A percentile compares a stretch with the other conserved stretches of the same genome.
Conservation (phyloP, 2,888 invertebrate genomes). For the Orthonevra nobilis region DNA sequence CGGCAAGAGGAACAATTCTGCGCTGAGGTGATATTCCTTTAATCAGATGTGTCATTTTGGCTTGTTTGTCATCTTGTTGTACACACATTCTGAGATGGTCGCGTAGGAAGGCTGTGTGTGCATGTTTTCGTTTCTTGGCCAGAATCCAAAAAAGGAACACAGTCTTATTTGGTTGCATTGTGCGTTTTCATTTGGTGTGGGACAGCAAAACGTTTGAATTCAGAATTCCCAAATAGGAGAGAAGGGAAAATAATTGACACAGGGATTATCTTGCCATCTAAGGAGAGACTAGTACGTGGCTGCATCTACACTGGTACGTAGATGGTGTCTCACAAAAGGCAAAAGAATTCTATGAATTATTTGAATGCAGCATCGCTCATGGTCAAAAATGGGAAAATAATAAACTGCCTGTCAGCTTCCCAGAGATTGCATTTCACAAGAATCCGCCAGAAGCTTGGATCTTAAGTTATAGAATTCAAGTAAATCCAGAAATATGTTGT, state of each 20-base stretch:
- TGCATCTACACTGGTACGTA: too few relatives aligned
- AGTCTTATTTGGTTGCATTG: slow-evolving; percentile 29
- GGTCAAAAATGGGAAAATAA: slow-evolving; percentile 19
- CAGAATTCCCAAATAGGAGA: slow-evolving; percentile 7
- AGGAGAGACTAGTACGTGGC: too few relatives aligned
- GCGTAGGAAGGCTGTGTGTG: slow-evolving; percentile 28
- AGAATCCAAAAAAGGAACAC: slow-evolving; percentile 40
- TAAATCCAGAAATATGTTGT: too few relatives aligned
- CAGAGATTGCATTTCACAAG: too few relatives aligned
- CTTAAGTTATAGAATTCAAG: too few relatives aligned
- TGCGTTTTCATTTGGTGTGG: too few relatives aligned
- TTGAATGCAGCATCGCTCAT: slow-evolving; percentile 8
- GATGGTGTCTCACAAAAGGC: not conserved
- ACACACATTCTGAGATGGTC: slow-evolving; percentile 57
- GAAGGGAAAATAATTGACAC: slow-evolving; percentile 66
- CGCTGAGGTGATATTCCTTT: slow-evolving; percentile 78
- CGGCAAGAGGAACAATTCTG: slow-evolving; percentile 20
- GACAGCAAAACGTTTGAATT: slow-evolving; percentile 6
- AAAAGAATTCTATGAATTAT: slow-evolving; percentile 40
- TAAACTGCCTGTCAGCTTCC: slow-evolving; percentile 55
- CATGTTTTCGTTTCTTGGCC: slow-evolving; percentile 8
- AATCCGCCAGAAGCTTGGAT: too few relatives aligned
- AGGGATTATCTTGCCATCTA: slow-evolving; percentile 63
- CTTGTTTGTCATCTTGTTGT: slow-evolving; percentile 69
- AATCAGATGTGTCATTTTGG: slow-evolving; percentile 78